Percentiles rank a stretch among this genome's conserved stretches.
Conservation (phyloP, 2,888 invertebrate genomes). For the Lepidochitona cinerea region DNA sequence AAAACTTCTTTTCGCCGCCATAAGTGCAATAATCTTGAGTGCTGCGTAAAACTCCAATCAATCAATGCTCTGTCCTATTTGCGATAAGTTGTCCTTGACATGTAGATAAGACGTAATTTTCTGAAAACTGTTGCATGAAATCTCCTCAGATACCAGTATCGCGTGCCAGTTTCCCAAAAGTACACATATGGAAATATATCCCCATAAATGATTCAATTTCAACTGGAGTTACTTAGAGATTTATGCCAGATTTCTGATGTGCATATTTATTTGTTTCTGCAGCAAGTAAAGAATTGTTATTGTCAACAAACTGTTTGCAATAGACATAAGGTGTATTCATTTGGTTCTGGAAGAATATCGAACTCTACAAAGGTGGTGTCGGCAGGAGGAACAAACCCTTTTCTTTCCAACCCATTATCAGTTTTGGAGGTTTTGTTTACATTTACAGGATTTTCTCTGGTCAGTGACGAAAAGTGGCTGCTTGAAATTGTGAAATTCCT, state of each 20-base stretch:
- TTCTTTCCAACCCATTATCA: not conserved
- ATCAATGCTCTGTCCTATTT: constrained; percentile 7
- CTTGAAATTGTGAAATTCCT: not conserved
- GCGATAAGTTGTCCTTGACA: not conserved
- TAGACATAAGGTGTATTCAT: constrained; percentile 7
- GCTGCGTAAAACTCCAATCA: too few relatives aligned
- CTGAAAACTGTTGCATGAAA: constrained; percentile 27
- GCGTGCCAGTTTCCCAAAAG: constrained; percentile 21
- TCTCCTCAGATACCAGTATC: constrained; percentile 24
- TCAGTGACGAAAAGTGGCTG: not conserved
- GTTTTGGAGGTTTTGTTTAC: not conserved
- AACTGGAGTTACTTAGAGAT: not conserved
- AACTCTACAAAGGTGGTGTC: not conserved
- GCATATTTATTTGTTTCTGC: constrained; percentile 15
- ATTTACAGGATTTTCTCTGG: not conserved
- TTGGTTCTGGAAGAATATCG: not conserved
- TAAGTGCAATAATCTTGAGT: too few relatives aligned
- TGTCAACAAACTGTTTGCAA: constrained; percentile 9
- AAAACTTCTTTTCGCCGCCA: too few relatives aligned
- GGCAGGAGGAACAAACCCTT: not conserved
- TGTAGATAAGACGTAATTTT: not conserved
- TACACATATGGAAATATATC: constrained; percentile 28
- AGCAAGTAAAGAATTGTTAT: not conserved
- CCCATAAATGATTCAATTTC: constrained; percentile 29
- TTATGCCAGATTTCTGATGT: constrained; percentile 11